Evolutionary conservation across 2,888 invertebrate species (phyloP), one percentile per base, ranked within the genome.

Genomic region (Ochropleura plecta): DNA sequence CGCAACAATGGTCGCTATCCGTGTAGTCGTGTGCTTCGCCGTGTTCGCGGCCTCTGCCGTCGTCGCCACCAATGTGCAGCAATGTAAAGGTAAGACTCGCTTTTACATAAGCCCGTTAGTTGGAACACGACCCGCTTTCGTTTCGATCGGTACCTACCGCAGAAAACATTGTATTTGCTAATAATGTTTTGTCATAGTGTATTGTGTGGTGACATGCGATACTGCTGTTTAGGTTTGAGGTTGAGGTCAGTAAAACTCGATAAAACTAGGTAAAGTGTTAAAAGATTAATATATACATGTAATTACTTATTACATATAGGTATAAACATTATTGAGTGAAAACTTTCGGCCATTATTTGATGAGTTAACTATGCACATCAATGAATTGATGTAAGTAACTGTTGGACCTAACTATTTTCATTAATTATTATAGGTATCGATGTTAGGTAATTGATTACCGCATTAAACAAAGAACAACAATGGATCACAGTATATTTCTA

Each of bases 41-140:
- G 79, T 94, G 49, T 55, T 94, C 78, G 93, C 92, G 60, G 65
- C 89, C 70, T 90, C 90, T 53, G 88, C 89, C 51, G 66, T 60
- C 51, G 66, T 60, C 65, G 94, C 95, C 81, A 94, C 94, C 9
- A 84, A 93, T 55, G 95, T 96, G 79, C 73, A 89, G 48, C 94
- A 94, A 91, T 96, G 96, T 86, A 67, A 88, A 82, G 95, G 96
- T 96, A 88, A 93, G 93, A 91, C 40, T 76, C 51, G 44, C 69
- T 69, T 90, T 91, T 92, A 92, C 88, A 88, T 92, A 91, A 93
- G 83, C 72, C 83, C 77, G 84, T 89, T 87, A 89, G 40, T 51
- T 51, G 51, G 79, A 82, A 78, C 76, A 82, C 89, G 93, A 93
- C 93, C 93, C 79, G 92, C 92, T 94, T 94, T 94, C 92, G 85